Conservation (phyloP, 2,888 invertebrate genomes). For the Noctua fimbriata region DNA sequence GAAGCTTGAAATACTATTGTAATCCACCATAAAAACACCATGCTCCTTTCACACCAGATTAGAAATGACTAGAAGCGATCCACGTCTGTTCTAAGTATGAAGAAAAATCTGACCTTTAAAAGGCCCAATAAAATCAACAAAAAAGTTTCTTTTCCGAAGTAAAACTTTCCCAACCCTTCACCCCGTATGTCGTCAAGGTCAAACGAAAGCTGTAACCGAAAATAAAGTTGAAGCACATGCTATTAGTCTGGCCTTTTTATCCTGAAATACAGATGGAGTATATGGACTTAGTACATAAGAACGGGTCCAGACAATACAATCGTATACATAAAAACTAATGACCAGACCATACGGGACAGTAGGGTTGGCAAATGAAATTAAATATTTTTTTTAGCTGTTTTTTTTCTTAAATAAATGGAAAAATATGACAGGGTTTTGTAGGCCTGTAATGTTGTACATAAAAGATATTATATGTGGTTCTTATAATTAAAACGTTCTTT, state of each 20-base stretch:
- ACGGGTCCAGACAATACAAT: slow-evolving; percentile 58
- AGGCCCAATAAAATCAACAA: background rate
- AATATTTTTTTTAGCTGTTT: background rate
- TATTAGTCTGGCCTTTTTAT: slow-evolving; percentile 39
- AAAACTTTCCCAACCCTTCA: slow-evolving; percentile 16
- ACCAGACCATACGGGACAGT: slow-evolving; percentile 5
- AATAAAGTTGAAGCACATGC: slow-evolving; percentile 37
- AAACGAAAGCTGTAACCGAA: slow-evolving; percentile 25
- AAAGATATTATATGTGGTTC: background rate
- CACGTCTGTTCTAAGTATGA: background rate
- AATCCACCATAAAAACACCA: too few relatives aligned
- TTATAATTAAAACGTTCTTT: background rate
- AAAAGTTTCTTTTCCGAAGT: slow-evolving; percentile 1
- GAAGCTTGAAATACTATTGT: background rate
- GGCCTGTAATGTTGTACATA: background rate
- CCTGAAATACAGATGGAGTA: slow-evolving; percentile 30
- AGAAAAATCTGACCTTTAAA: background rate
- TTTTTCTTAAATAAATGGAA: background rate
- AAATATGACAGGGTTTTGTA: background rate
- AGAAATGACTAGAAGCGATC: background rate
- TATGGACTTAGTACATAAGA: slow-evolving; percentile 38
- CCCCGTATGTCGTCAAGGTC: slow-evolving; percentile 7
- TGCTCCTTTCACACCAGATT: background rate
- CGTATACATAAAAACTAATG: slow-evolving; percentile 61
- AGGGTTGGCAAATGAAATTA: slow-evolving; percentile 28